Percentiles rank a stretch among this genome's conserved stretches.
Conservation (phyloP, 1,140 invertebrate genomes). For the Lepidurus packardi region DNA sequence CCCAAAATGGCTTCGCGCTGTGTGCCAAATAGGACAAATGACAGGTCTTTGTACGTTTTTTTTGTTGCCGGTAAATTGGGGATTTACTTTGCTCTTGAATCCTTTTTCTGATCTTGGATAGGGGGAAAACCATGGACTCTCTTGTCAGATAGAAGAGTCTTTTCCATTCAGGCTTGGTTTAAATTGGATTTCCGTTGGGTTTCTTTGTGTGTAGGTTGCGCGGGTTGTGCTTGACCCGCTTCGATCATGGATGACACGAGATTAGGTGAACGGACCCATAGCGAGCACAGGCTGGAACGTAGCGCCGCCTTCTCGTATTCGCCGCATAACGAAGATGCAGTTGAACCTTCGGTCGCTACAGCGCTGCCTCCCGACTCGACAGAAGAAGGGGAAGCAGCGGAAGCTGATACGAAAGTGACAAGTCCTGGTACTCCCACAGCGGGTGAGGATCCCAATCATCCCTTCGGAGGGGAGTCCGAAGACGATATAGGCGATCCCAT, state of each 20-base stretch:
- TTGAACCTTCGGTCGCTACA: neutral
- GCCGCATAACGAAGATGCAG: constrained; percentile 17
- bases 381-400: neutral
- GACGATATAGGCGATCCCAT: constrained; percentile 14
- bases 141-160: too few species aligned
- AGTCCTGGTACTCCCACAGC: neutral
- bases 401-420: neutral
- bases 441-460: neutral
- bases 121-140: too few species aligned
- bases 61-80: too few species aligned
- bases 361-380: neutral
- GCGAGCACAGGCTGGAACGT: neutral
- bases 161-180: too few species aligned
- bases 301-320: constrained; percentile 4
- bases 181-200: too few species aligned
- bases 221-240: too few species aligned
- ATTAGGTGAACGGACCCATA: neutral
- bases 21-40: too few species aligned
- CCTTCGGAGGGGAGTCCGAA: neutral
- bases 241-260: neutral
- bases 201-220: too few species aligned
- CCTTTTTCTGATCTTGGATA: too few species aligned
- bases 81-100: too few species aligned
- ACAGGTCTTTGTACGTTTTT: too few species aligned
- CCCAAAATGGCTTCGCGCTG: too few species aligned